A percentile compares a stretch with the other conserved stretches of the same genome.
These are phyloP conservation scores for Chrysochloris asiatica DNA, from an alignment of 2,113 vertebrate genomes.

Conservation along the genomic window DNA sequence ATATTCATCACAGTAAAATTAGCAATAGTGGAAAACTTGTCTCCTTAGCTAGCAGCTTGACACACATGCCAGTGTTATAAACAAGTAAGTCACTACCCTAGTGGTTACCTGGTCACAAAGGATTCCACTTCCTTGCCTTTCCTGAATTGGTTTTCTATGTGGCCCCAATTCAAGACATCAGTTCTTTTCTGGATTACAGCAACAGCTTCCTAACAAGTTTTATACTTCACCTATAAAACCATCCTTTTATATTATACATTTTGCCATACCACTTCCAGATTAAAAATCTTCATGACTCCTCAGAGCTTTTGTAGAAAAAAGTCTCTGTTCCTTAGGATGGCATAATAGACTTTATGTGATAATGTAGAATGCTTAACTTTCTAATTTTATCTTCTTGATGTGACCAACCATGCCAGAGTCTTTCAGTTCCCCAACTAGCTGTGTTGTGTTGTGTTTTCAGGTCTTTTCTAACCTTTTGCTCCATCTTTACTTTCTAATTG, in stretches of 20 bases:
- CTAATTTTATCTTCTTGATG: background rate
- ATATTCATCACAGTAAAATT: too few relatives aligned
- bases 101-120: background rate
- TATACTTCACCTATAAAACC: background rate
- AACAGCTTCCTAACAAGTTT: background rate
- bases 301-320: background rate
- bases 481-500: background rate
- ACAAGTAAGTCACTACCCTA: background rate
- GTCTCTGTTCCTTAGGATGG: background rate
- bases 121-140: background rate
- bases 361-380: background rate
- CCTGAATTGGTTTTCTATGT: slow-evolving; percentile 9
- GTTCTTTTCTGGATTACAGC: background rate
- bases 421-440: background rate
- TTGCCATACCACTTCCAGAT: background rate
- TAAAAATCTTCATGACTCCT: background rate
- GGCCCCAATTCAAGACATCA: background rate
- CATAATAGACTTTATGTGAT: background rate
- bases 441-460: background rate
- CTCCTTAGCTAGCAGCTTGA: background rate
- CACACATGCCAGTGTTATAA: background rate
- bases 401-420: background rate
- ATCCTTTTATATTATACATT: slow-evolving; percentile 15
- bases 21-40: background rate
- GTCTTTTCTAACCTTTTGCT: background rate